These are phyloP conservation scores for Meles meles DNA, from an alignment of 2,113 vertebrate species.

Conservation along the genomic window DNA sequence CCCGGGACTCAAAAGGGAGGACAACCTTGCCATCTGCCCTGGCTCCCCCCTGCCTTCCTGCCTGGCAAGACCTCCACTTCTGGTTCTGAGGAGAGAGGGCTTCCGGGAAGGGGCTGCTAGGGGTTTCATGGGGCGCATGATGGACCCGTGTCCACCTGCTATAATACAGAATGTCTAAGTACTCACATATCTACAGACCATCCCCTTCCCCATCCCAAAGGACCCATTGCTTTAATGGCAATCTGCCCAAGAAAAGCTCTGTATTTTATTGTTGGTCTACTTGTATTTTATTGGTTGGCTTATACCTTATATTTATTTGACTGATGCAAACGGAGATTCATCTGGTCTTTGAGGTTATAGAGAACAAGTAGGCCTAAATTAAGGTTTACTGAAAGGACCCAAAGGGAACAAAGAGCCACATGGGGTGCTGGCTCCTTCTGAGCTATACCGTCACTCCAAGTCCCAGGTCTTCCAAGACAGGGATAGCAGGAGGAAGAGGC, in stretches of 20 bases:
- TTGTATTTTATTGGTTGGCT: not conserved
- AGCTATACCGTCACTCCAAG: not conserved
- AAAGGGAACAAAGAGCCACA: not conserved
- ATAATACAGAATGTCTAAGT: not conserved
- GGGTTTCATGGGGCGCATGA: fast-evolving
- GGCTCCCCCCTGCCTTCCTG: fast-evolving
- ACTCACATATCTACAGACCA: too few relatives aligned
- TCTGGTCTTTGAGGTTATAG: not conserved
- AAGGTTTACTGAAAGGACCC: not conserved
- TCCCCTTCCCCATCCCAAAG: not conserved
- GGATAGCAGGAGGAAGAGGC: not conserved
- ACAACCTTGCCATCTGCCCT: not conserved
- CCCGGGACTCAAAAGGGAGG: not conserved
- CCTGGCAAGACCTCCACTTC: not conserved
- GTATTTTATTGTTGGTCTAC: not conserved
- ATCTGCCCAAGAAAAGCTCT: not conserved
- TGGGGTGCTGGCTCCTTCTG: not conserved
- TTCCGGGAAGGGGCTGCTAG: not conserved
- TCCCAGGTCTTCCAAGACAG: not conserved
- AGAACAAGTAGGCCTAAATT: not conserved
- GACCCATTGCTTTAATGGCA: not conserved
- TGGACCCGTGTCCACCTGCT: not conserved
- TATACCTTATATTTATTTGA: not conserved
- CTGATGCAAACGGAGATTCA: not conserved
- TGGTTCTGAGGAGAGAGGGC: not conserved